A percentile compares a stretch with the other conserved stretches of the same genome.
Conservation (phyloP, 2,797 vertebrate genomes). For the Bufotes viridis region DNA sequence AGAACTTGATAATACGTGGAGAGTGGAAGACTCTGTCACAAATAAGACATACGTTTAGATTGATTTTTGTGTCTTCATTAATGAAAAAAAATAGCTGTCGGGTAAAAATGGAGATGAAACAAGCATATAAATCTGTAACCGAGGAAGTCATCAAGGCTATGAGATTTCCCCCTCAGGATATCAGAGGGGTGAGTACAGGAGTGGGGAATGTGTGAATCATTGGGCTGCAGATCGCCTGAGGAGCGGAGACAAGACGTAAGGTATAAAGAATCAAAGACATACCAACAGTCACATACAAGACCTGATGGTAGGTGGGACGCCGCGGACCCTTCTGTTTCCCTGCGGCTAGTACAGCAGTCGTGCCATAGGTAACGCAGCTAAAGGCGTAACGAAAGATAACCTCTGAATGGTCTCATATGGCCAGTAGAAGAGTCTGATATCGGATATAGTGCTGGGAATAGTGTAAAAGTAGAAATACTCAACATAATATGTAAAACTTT, state of each 20-base stretch:
- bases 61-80: conserved; percentile 31
- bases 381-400: neutral
- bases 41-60: neutral
- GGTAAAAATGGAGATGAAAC: conserved; percentile 43
- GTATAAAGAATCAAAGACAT: neutral
- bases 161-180: conserved; percentile 52
- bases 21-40: neutral
- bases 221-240: conserved; percentile 1
- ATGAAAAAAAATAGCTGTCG: conserved; percentile 45
- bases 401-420: neutral
- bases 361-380: neutral
- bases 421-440: neutral
- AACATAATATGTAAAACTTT: neutral
- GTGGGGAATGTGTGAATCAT: conserved; percentile 34
- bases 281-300: neutral
- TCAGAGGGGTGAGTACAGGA: conserved; percentile 15
- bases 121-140: conserved; percentile 48
- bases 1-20: neutral
- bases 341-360: neutral
- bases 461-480: neutral
- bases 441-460: neutral
- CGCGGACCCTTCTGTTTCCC: neutral
- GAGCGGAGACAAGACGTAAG: neutral
- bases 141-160: conserved; percentile 56
- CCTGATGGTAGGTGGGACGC: neutral